Conservation (phyloP, 2,797 vertebrate genomes). For the Paedocypris micromegethes region DNA sequence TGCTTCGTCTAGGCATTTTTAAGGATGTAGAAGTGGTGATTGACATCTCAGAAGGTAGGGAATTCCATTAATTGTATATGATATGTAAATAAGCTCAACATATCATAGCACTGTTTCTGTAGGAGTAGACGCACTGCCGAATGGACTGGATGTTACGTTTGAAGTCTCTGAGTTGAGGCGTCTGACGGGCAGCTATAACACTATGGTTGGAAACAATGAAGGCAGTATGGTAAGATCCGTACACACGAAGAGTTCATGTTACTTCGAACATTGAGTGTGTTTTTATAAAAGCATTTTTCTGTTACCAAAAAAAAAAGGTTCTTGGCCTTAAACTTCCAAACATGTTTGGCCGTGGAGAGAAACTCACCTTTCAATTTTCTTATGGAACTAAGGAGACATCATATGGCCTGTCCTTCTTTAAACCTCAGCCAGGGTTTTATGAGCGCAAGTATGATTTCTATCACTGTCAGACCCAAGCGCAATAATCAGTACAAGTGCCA, state of each 20-base stretch:
- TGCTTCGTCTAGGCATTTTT: conserved; percentile 89
- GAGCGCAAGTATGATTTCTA: conserved; percentile 83
- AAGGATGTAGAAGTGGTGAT: conserved; percentile 93
- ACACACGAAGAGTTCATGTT: not conserved
- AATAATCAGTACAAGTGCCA: too few species aligned
- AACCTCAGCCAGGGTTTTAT: conserved; percentile 85
- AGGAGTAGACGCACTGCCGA: conserved; percentile 87
- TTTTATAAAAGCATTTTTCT: too few species aligned
- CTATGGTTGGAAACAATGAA: conserved; percentile 98
- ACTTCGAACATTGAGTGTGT: too few species aligned
- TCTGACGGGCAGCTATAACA: conserved; percentile 93
- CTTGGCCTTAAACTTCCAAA: conserved; percentile 92
- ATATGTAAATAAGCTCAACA: too few species aligned
- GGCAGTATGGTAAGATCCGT: conserved; percentile 87
- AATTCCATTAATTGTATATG: too few species aligned
- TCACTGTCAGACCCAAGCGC: not conserved
- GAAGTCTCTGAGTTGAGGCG: conserved; percentile 87
- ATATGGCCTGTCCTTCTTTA: conserved; percentile 92
- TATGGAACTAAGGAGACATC: conserved; percentile 97
- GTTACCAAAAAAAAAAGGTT: conserved; percentile 64
- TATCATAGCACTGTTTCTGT: not conserved
- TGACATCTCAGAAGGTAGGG: conserved; percentile 83
- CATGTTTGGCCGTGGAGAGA: conserved; percentile 87
- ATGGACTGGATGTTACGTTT: conserved; percentile 90
- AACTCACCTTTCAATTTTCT: conserved; percentile 97